Conservation (phyloP, 2,113 vertebrate species). For the Podocnemis expansa region DNA sequence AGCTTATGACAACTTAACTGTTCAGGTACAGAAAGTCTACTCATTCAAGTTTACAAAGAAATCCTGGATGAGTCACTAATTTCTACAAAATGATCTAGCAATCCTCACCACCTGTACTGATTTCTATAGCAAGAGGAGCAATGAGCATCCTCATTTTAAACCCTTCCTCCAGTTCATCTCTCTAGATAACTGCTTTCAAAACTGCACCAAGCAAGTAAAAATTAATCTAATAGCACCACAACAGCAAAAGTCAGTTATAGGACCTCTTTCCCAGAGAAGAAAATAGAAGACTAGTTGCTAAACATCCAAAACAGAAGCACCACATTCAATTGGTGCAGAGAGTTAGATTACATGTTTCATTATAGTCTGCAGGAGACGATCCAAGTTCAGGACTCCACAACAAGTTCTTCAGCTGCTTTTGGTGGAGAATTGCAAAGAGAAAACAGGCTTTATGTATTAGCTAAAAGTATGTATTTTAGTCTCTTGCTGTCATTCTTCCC, state of each 20-base stretch:
- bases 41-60: not conserved
- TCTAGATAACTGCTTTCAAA: not conserved
- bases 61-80: not conserved
- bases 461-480: not conserved
- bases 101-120: not conserved
- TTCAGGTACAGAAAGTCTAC: not conserved
- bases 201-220: not conserved
- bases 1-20: not conserved
- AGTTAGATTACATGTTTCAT: not conserved
- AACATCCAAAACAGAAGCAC: not conserved
- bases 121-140: not conserved
- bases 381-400: not conserved
- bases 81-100: not conserved
- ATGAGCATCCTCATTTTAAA: not conserved
- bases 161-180: not conserved
- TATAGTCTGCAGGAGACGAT: not conserved
- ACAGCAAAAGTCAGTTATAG: not conserved
- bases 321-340: not conserved
- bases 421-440: not conserved
- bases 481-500: not conserved
- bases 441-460: not conserved
- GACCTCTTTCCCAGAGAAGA: not conserved
- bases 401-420: not conserved
- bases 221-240: not conserved
- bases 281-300: not conserved